Evolutionary conservation across 2,888 invertebrate species (phyloP), one percentile per base, ranked within the genome.

Genomic region (Leucophenga maculata): DNA sequence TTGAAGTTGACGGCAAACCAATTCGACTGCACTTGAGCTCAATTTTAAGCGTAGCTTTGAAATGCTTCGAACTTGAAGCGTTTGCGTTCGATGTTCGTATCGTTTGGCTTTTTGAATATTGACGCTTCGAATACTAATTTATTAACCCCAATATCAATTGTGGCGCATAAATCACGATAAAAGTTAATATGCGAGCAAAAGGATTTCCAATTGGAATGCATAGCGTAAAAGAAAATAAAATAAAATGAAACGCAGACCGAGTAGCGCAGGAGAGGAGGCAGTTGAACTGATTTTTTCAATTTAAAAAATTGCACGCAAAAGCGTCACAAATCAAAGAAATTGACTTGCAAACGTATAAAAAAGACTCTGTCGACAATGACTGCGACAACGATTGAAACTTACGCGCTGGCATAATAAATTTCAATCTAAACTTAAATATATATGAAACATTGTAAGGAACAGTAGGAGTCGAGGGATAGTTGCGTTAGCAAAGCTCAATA

Each of bases 291-390:
- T 82, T 81, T 82, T 26, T 26, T 83, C 81, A 79, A 81, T 81
- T 82, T 82, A 75, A 77, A 81, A 82, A 81, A 82, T 82, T 80
- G 83, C 83, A 82, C 80, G 80, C 81, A 84, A 84, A 81, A 81
- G 82, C 79, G 77, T 79, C 84, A 81, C 84, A 84, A 84, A 84
- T 81, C 83, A 84, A 81, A 83, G 84, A 79, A 82, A 84, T 84
- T 84, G 79, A 84, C 83, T 80, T 76, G 73, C 74, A 72, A 65
- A 54, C 52, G 13, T 48, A 31, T 6, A 26, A 44, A 69, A 52
- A 65, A 44, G 18, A 48, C 16, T 13, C 13, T 44, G 6, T 57
- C 26, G 50, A 67, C 70, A 68, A 69, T 57, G 70, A 69, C 67
- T 46, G 46, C 46, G 46, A 14, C 26, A 26, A 26, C 26, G 26